Base-by-base conservation (phyloP, 2,797 vertebrate genomes). In the Macrochelys suwanniensis region DNA sequence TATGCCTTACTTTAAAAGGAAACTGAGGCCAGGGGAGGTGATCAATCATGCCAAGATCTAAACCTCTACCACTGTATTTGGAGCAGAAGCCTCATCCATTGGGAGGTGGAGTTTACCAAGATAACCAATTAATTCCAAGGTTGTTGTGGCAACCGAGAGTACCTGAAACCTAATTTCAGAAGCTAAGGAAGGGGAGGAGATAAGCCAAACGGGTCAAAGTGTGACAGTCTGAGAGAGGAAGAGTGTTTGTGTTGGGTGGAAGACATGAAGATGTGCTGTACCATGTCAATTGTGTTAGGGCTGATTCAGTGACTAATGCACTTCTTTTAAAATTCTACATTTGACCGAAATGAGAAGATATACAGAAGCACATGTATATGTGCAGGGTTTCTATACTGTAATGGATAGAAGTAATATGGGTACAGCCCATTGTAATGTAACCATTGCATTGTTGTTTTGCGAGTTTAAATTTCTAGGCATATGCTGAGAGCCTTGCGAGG, bases 1-100 rank as follows among this genome's bases (percentile, higher is more conserved):
- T 54, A 26, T 68, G 87, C 92, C 8, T 84, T 51, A 47, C 28
- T 85, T 31, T 92, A 93, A 90, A 87, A 89, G 89, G 90, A 97
- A 96, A 97, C 95, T 61, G 87, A 96, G 85, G 90, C 89, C 54
- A 33, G 59, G 76, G 95, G 88, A 94, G 89, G 15, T 2, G 80
- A 78, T 59, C 91, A 79, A 76, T 79, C 47, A n/a, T 79, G 42
- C 11, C 92, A 90, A 87, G 94, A 97, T 95, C 82, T 93, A 68
- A 71, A 65, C 9, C 28, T 61, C 88, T 54, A 68, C 68, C 25
- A 84, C 37, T 42, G 91, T 6, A 71, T n/a, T 53, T 76, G 23
- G 31, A 33, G 78, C 11, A 74, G 7, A 8, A 65, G 33, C 33
- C 61, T 33, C 33, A 19, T 33, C 61, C 33, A 65, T 21, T 33